Percentiles rank a stretch among this genome's conserved stretches.
These are phyloP conservation scores for Tapirus indicus DNA, from an alignment of 2,797 vertebrate genomes.

Conservation along the genomic window DNA sequence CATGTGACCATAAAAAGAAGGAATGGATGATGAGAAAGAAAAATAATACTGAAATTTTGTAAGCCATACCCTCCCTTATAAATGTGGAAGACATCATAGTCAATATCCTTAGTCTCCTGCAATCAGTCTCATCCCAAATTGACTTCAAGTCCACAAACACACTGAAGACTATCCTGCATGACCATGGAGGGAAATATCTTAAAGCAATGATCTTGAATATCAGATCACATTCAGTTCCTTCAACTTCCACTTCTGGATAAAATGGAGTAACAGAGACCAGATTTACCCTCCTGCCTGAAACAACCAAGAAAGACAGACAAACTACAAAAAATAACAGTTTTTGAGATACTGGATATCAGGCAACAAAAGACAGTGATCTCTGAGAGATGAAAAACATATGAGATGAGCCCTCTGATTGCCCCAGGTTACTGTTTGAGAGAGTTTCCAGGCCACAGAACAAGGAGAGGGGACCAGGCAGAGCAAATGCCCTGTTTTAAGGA, in stretches of 20 bases:
- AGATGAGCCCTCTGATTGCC: not conserved
- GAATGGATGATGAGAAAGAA: not conserved
- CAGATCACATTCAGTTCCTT: not conserved
- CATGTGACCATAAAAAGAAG: not conserved
- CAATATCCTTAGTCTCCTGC: not conserved
- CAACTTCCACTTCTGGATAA: not conserved
- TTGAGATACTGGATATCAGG: not conserved
- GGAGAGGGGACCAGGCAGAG: not conserved
- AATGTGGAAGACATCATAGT: not conserved
- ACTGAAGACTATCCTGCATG: not conserved
- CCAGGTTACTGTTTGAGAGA: not conserved
- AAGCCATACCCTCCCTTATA: not conserved
- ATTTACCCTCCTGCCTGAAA: not conserved
- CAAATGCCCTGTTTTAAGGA: not conserved
- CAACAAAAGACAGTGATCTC: not conserved
- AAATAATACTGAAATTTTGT: not conserved
- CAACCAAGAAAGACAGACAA: not conserved
- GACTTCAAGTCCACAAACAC: not conserved
- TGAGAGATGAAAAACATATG: not conserved
- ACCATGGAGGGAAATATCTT: not conserved
- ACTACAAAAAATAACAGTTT: not conserved
- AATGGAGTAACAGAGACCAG: not conserved
- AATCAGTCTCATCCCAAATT: not conserved
- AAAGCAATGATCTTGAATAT: not conserved
- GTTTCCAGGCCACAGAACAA: not conserved